These are phyloP conservation scores for Kryphioiulus occultus DNA, from an alignment of 2,888 invertebrate species.

Conservation along the genomic window DNA sequence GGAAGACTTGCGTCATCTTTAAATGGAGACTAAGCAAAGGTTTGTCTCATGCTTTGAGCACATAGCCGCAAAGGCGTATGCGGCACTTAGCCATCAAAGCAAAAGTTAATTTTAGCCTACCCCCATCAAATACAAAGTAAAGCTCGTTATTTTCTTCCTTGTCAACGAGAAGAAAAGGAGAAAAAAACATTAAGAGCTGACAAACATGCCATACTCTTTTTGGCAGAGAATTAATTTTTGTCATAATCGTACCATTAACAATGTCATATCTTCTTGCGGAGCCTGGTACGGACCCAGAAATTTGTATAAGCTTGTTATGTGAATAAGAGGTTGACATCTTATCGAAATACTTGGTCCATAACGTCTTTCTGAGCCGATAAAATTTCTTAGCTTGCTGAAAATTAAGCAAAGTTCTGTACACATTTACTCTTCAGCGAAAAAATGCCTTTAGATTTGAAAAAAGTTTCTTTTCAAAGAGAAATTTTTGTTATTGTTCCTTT, in stretches of 20 bases:
- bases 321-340: too few species aligned
- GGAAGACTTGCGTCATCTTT: not conserved
- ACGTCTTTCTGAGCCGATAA: too few species aligned
- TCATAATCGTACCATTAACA: not conserved
- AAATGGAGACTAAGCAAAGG: not conserved
- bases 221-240: not conserved
- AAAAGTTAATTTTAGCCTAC: not conserved
- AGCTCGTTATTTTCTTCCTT: not conserved
- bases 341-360: too few species aligned
- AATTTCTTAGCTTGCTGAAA: too few species aligned
- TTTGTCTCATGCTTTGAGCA: not conserved
- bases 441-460: too few species aligned
- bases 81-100: slow-evolving; percentile 18
- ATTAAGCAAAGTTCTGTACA: too few species aligned
- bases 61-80: not conserved
- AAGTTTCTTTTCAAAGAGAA: too few species aligned
- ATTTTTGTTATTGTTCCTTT: too few species aligned
- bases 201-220: not conserved
- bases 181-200: not conserved
- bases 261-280: not conserved
- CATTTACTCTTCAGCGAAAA: too few species aligned
- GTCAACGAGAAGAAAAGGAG: not conserved
- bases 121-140: not conserved
- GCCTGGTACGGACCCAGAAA: too few species aligned
- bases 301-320: too few species aligned